Evolutionary conservation across 2,888 invertebrate genomes (phyloP), one percentile per base, ranked within the genome.

Genomic region (Tridacna crocea): DNA sequence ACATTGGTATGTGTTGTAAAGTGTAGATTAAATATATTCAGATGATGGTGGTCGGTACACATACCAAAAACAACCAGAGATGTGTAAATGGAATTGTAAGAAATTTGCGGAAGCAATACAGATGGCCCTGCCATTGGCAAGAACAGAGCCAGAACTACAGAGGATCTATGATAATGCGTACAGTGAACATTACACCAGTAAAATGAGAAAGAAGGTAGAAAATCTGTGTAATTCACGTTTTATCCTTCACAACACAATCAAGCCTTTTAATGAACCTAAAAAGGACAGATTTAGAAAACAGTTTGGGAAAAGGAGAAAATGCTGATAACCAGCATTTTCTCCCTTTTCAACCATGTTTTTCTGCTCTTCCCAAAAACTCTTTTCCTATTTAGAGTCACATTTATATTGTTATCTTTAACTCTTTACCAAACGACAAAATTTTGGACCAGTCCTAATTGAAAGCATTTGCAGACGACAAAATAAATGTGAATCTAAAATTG

Each of bases 71-170:
- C 96, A 96, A 90, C 95, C 96, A 72, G 95, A 95, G 89, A 96
- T 96, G 84, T 96, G 96, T 75, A 95, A 95, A 48, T 96, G 96
- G 96, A 96, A 96, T 90, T 95, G 96, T 86, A 94, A 95, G 12
- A 96, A 96, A 91, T 94, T 96, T 46, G 96, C 96, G 0, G 95
- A 95, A 89, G 96, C 96, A 60, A 91, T 96, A 36, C 95, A 95
- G 80, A 95, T 95, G 6, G 94, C 96, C 0, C 86, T 95, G 0
- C 92, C 92, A 17, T 82, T 92, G 63, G 88, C 81, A 2, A 84
- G 91, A 22, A 92, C 94, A 12, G 82, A 88, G 60, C 88, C 92
- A 10, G 88, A 93, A 55, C 82, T 95, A 17, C 92, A 94, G 60
- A 72, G 79, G n/a, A 85, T 92, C 15, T 95, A 93, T 91, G 92